A percentile compares a stretch with the other conserved stretches of the same genome.
Evolutionary conservation across 2,888 invertebrate species (phyloP).

Genomic region (Fragum sueziense): DNA sequence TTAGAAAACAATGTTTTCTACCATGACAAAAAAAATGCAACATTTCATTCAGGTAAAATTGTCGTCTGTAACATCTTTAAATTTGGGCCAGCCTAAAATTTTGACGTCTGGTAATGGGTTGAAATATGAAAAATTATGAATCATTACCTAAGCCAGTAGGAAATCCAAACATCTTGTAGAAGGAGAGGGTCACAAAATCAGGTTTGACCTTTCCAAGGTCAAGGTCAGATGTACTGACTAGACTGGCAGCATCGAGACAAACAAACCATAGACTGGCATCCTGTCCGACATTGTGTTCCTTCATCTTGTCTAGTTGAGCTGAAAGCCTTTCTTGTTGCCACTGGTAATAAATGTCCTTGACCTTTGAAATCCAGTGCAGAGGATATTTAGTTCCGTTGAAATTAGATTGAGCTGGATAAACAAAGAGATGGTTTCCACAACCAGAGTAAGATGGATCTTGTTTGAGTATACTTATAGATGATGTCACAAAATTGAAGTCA

Average conservation of each 20-base stretch:
- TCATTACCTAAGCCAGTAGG: constrained; percentile 92
- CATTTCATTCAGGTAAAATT: not conserved
- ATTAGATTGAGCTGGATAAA: constrained; percentile 96
- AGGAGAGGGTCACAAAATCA: constrained; percentile 95
- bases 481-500: constrained; percentile 31
- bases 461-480: constrained; percentile 22
- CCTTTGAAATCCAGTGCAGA: constrained; percentile 87
- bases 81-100: too few species aligned
- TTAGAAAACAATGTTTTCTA: not conserved
- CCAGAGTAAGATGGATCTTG: constrained; percentile 12
- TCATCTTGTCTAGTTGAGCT: not conserved
- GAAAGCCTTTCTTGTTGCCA: constrained; percentile 31
- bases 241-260: constrained; percentile 93
- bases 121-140: not conserved
- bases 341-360: constrained; percentile 85
- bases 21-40: not conserved
- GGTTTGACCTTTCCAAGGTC: constrained; percentile 89
- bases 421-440: constrained; percentile 85
- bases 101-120: too few species aligned
- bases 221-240: constrained; percentile 89
- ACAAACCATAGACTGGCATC: constrained; percentile 83
- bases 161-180: constrained; percentile 98
- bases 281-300: not conserved
- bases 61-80: too few species aligned
- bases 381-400: constrained; percentile 97